A percentile compares a stretch with the other conserved stretches of the same genome.
Conservation (phyloP, 2,113 vertebrate species). For the Jacana jacana region DNA sequence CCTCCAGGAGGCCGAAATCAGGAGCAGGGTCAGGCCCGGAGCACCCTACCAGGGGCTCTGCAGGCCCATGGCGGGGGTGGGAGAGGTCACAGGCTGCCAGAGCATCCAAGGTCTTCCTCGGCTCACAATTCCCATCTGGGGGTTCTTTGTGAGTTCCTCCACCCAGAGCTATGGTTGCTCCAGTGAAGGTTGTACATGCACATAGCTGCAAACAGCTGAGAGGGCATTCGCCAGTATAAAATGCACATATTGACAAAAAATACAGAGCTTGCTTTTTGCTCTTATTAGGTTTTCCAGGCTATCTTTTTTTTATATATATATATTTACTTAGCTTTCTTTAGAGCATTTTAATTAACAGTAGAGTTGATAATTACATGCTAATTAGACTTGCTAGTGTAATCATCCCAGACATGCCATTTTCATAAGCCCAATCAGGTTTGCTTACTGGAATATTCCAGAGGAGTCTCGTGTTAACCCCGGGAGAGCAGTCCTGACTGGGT, state of each 20-base stretch:
- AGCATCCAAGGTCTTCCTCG: not conserved
- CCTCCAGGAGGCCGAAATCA: not conserved
- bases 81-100: not conserved
- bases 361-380: not conserved
- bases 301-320: not conserved
- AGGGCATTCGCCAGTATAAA: not conserved
- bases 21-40: not conserved
- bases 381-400: not conserved
- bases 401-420: not conserved
- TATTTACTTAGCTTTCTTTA: not conserved
- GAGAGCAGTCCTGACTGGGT: not conserved
- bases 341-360: not conserved
- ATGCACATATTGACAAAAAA: not conserved
- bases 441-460: not conserved
- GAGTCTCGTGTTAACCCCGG: not conserved
- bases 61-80: not conserved
- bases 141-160: not conserved
- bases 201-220: not conserved
- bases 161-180: not conserved
- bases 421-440: not conserved
- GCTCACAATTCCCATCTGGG: not conserved
- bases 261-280: rapidly evolving
- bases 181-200: not conserved
- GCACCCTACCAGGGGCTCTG: not conserved
- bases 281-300: not conserved